These are phyloP conservation scores for Notocelia uddmanniana DNA, from an alignment of 2,888 invertebrate species.

Conservation along the genomic window DNA sequence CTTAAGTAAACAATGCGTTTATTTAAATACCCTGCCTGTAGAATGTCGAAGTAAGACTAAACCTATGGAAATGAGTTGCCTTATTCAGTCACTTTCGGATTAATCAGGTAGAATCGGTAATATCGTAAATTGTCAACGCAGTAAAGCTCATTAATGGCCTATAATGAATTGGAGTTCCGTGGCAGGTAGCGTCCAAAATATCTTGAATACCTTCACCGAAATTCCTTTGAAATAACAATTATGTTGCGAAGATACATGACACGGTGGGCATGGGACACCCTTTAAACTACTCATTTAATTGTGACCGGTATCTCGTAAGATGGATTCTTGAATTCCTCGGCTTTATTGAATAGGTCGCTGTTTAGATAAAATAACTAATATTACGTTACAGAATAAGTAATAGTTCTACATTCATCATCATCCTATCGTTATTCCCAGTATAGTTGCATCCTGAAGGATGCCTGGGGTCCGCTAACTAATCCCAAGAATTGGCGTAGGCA, in stretches of 20 bases:
- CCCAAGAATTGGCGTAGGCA: too few relatives aligned
- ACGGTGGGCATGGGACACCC: slow-evolving; percentile 54
- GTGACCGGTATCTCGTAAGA: slow-evolving; percentile 58
- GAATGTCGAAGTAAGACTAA: slow-evolving; percentile 49
- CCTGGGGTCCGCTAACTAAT: too few relatives aligned
- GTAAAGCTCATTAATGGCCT: slow-evolving; percentile 75
- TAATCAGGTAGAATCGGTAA: slow-evolving; percentile 67
- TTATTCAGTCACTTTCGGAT: slow-evolving; percentile 75
- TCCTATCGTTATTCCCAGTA: too few relatives aligned
- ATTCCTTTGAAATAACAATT: slow-evolving; percentile 73
- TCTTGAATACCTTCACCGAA: slow-evolving; percentile 56
- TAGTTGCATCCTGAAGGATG: too few relatives aligned
- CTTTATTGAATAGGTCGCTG: slow-evolving; percentile 24
- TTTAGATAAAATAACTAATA: background rate
- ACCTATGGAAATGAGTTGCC: slow-evolving; percentile 59
- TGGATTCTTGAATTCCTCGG: slow-evolving; percentile 55
- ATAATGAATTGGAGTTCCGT: slow-evolving; percentile 81
- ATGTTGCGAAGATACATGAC: slow-evolving; percentile 58
- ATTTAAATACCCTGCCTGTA: slow-evolving; percentile 39
- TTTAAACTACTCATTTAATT: slow-evolving; percentile 72
- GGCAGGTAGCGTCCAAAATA: slow-evolving; percentile 77
- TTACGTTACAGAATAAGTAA: too few relatives aligned
- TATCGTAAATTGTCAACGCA: slow-evolving; percentile 72
- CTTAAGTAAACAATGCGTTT: slow-evolving; percentile 41
- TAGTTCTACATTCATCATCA: too few relatives aligned